Base-by-base conservation (phyloP, 2,797 vertebrate genomes). In the Myioborus melanocephalus region DNA sequence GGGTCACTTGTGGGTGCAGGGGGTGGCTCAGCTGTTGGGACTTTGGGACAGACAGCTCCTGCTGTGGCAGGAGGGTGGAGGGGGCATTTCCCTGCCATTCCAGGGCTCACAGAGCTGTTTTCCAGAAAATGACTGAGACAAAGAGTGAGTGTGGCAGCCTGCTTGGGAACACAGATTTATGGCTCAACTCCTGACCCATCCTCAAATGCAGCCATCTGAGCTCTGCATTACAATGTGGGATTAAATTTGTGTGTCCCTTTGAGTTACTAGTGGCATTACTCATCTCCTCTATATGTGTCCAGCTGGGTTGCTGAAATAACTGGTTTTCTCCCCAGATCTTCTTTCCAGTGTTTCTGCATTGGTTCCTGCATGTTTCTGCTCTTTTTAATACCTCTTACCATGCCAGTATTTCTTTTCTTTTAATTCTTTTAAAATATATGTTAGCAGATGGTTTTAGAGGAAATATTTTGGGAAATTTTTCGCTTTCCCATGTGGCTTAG, bases 141-240 rank as follows among this genome's bases (percentile, higher is more conserved):
- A 83, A 89, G 59, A 59, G 41, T 3, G 8, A 83, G 46, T 8
- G 1, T 2, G 13, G 28, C 21, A 4, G 78, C 39, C 83, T 87
- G 87, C 72, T 70, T 22, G 8, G 24, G 79, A 82, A 19, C 68
- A 47, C 10, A 63, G 39, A 93, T 89, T 92, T 90, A 87, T 83
- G 83, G 65, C 87, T 70, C 82, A 76, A 52, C 83, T 97, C 79
- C 79, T 92, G 95, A 90, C 84, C 92, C 73, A 23, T 77, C 88
- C 61, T 80, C 79, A 83, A 80, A 84, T 68, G 84, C 76, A 87
- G 80, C 59, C 0, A 0, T 61, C 72, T 5, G 30, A 72, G 50
- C 82, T 7, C 1, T 82, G 60, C 35, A 39, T 92, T 94, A 30
- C 56, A 86, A 69, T 55, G 37, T 14, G 60, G 71, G 32, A 91